Percentiles rank a stretch among this genome's conserved stretches.
These are phyloP conservation scores for Entomobrya proxima DNA, from an alignment of 2,888 invertebrate species.

Conservation along the genomic window DNA sequence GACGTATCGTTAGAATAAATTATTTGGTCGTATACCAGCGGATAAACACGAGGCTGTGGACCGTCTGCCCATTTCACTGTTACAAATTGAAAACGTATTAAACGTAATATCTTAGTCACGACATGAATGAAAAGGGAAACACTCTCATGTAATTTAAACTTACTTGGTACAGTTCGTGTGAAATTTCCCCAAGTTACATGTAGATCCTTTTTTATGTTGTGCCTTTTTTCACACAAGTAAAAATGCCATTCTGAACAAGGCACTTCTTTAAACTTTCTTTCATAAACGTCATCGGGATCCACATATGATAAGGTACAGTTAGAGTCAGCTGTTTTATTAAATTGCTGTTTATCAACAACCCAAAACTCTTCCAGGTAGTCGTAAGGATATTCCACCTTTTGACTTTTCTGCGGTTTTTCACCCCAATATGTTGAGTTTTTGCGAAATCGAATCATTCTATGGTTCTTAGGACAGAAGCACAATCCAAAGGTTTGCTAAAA, in stretches of 20 bases:
- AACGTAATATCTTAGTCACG: background rate
- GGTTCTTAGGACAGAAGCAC: background rate
- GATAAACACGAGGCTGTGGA: background rate
- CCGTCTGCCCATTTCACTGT: background rate
- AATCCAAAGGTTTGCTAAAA: background rate
- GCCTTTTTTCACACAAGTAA: background rate
- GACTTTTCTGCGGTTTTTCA: background rate
- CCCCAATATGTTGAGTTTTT: background rate
- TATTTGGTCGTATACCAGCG: too few relatives aligned
- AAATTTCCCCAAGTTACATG: background rate
- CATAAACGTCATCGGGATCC: background rate
- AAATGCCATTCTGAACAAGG: background rate
- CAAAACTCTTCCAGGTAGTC: background rate
- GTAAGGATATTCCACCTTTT: background rate
- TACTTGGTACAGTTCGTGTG: background rate
- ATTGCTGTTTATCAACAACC: background rate
- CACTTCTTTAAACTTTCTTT: background rate
- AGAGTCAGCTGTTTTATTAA: background rate
- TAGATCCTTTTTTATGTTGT: background rate
- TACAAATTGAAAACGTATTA: background rate
- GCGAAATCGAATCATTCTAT: background rate
- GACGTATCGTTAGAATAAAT: too few relatives aligned
- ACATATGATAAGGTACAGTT: background rate
- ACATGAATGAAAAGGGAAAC: background rate
- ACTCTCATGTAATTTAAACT: background rate